A percentile compares a stretch with the other conserved stretches of the same genome.
These are phyloP conservation scores for Pollenia angustigena DNA, from an alignment of 2,888 invertebrate genomes.

Conservation along the genomic window DNA sequence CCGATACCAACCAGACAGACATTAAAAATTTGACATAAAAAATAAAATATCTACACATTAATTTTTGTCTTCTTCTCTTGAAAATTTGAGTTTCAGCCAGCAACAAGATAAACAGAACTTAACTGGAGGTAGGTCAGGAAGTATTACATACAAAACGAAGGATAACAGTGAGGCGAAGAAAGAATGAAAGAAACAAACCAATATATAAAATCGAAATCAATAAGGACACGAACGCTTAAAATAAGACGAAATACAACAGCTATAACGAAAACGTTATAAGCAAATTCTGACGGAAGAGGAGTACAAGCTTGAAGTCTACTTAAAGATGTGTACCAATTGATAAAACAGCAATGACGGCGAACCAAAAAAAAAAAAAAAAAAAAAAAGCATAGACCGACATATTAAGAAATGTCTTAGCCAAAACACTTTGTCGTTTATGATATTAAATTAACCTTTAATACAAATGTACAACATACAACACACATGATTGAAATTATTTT, in stretches of 20 bases:
- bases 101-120: conserved; percentile 69
- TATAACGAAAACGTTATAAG: not conserved
- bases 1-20: conserved; percentile 6
- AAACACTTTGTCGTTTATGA: not conserved
- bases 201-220: not conserved
- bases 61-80: not conserved
- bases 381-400: not conserved
- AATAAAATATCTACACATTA: not conserved
- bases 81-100: conserved; percentile 49
- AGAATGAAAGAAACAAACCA: conserved; percentile 9
- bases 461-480: conserved; percentile 24
- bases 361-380: not conserved
- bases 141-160: conserved; percentile 53
- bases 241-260: not conserved
- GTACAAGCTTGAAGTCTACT: not conserved
- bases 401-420: not conserved
- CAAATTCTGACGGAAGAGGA: conserved; percentile 7
- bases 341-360: conserved; percentile 36
- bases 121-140: conserved; percentile 77
- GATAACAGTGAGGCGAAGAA: conserved; percentile 40
- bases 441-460: conserved; percentile 34
- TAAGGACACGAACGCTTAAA: conserved; percentile 56
- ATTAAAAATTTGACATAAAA: conserved; percentile 7
- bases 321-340: conserved; percentile 10
- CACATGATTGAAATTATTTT: not conserved